A percentile compares a stretch with the other conserved stretches of the same genome.
Evolutionary conservation across 1,140 invertebrate genomes (phyloP).

Genomic region (Lerema accius): DNA sequence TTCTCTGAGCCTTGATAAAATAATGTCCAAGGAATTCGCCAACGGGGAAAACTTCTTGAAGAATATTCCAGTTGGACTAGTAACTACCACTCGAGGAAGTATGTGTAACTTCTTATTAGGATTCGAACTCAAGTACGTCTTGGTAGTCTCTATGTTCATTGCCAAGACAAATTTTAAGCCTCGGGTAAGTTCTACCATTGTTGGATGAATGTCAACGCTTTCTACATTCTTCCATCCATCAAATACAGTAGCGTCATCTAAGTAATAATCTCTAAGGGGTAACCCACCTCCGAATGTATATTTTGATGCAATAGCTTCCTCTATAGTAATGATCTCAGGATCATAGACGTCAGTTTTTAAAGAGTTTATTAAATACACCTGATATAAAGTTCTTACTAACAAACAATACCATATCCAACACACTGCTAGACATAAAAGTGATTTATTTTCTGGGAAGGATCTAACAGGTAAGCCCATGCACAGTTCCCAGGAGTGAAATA

Average conservation of each 20-base stretch:
- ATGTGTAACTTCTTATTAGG: slow-evolving; percentile 48
- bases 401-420: slow-evolving; percentile 70
- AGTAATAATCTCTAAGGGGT: slow-evolving; percentile 62
- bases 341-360: slow-evolving; percentile 57
- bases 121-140: slow-evolving; percentile 40
- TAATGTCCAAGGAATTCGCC: slow-evolving; percentile 42
- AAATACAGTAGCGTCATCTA: slow-evolving; percentile 53
- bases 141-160: slow-evolving; percentile 51
- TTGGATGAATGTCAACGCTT: slow-evolving; percentile 44
- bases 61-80: slow-evolving; percentile 57
- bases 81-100: slow-evolving; percentile 50
- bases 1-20: slow-evolving; percentile 53
- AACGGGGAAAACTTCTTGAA: slow-evolving; percentile 70
- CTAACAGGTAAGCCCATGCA: slow-evolving; percentile 60
- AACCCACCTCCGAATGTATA: slow-evolving; percentile 61
- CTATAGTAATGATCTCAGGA: slow-evolving; percentile 50
- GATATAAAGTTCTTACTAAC: slow-evolving; percentile 66
- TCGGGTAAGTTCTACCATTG: slow-evolving; percentile 45
- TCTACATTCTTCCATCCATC: slow-evolving; percentile 55
- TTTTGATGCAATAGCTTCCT: slow-evolving; percentile 52
- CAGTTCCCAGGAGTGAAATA: slow-evolving; percentile 64
- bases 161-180: slow-evolving; percentile 63
- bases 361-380: slow-evolving; percentile 61
- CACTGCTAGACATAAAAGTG: slow-evolving; percentile 44
- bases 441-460: slow-evolving; percentile 49